These are phyloP conservation scores for Tetragonula carbonaria DNA, from an alignment of 2,888 invertebrate genomes.

Conservation along the genomic window DNA sequence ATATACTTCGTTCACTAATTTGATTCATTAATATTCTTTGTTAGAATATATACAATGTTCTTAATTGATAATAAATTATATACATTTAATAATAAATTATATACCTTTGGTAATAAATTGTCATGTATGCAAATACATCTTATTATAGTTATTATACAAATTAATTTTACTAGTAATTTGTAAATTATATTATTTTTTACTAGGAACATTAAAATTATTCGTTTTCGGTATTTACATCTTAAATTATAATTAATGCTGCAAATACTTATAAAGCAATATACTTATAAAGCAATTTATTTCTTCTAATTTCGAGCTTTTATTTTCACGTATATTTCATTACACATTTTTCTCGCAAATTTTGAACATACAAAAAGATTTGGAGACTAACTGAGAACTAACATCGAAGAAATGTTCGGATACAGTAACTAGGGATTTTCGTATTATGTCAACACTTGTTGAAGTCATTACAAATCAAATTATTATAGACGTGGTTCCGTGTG, in stretches of 20 bases:
- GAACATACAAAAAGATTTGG: not conserved
- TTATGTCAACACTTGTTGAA: slow-evolving; percentile 47
- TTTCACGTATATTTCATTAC: not conserved
- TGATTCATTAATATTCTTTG: not conserved
- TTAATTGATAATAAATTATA: not conserved
- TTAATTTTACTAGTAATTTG: slow-evolving; percentile 20
- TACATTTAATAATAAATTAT: not conserved
- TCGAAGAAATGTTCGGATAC: slow-evolving; percentile 18
- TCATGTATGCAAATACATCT: not conserved
- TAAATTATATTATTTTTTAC: not conserved
- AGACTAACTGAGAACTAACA: slow-evolving; percentile 23
- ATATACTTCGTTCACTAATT: slow-evolving; percentile 2
- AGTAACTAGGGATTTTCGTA: slow-evolving; percentile 53
- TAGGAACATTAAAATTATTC: slow-evolving; percentile 10
- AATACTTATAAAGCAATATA: not conserved
- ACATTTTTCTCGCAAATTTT: not conserved
- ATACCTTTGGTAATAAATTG: not conserved
- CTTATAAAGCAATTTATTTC: not conserved
- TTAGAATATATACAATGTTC: not conserved
- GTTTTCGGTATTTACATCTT: not conserved
- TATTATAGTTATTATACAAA: not conserved
- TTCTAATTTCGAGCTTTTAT: not conserved
- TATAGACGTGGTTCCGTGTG: slow-evolving; percentile 53
- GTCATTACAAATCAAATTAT: slow-evolving; percentile 67
- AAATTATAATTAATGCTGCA: not conserved